Base-by-base conservation (phyloP, 2,888 invertebrate genomes). In the Drosophila longiperda region DNA sequence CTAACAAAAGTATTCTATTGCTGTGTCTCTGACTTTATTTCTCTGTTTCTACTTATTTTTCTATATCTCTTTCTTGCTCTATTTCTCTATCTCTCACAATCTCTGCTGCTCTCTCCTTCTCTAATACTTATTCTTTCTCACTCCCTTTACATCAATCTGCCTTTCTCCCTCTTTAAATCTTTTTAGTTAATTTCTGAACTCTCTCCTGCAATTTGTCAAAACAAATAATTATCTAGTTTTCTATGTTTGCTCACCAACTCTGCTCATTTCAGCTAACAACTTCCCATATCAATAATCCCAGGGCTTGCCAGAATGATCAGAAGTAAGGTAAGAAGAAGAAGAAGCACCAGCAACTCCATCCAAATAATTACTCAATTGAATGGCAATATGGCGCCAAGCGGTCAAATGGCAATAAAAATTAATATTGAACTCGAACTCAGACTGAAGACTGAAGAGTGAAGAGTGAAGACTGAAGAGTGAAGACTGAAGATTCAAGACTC, bases 351-450 rank as follows among this genome's bases (percentile, higher is more conserved):
- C 40, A 57, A 23, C 7, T 26, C 54, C 59, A 71, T 60, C 60
- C 9, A 70, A 61, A 76, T 81, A 88, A 90, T 87, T 88, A 87
- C 83, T 90, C 87, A 90, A 88, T 89, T 81, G 68, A 74, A 77
- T 87, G 74, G 87, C 81, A 85, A 87, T 79, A 89, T 80, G 92
- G 92, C 91, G 91, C 92, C 92, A 91, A 91, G 92, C 91, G 90
- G 91, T 90, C 90, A 90, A 91, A 91, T 80, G 82, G 89, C 76
- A 87, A 90, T 87, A 76, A 81, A 87, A 90, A 90, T 89, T 87
- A 90, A 90, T 87, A 84, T 84, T 82, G 85, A 89, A 82, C 73
- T 75, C 76, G 50, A 65, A 73, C 66, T 70, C 42, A 54, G 55
- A 42, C 55, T n/a, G 34, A 20, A 42, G 20, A 36, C 52, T 34